phyloP scores from a whole-genome alignment of 1,140 invertebrate species.

The Brachionus sp. region DNA sequence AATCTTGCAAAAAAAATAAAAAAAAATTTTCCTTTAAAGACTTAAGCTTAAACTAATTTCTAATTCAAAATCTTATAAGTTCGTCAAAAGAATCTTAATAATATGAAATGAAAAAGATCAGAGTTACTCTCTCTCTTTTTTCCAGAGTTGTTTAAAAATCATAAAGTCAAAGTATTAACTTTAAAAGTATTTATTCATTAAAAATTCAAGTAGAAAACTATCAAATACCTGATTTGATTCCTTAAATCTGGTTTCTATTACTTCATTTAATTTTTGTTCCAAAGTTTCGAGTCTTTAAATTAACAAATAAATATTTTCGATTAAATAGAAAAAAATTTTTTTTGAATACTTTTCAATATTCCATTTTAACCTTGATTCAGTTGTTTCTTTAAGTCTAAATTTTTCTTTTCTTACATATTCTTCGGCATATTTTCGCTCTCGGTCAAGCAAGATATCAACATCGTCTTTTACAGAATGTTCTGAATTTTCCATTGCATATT shows the following conservation, averaged over 20 bases:
- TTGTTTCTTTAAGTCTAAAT: slow-evolving; percentile 33
- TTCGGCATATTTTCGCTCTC: slow-evolving; percentile 42
- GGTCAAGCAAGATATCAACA: slow-evolving; percentile 40
- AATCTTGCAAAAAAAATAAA: too few species aligned
- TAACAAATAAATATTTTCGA: background rate
- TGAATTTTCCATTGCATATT: background rate
- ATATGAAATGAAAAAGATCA: too few species aligned
- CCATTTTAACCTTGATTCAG: slow-evolving; percentile 29
- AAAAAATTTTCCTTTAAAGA: too few species aligned
- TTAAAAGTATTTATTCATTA: too few species aligned
- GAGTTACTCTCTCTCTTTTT: too few species aligned
- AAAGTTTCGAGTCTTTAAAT: slow-evolving; percentile 22
- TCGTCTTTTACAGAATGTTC: slow-evolving; percentile 23
- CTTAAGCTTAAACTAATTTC: too few species aligned
- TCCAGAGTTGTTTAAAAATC: too few species aligned
- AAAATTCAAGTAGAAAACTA: background rate
- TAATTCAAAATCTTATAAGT: too few species aligned
- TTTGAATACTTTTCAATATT: slow-evolving; percentile 31
- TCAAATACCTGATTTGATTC: slow-evolving; percentile 20
- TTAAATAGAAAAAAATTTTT: background rate
- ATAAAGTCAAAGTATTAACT: too few species aligned
- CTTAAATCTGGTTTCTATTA: slow-evolving; percentile 40
- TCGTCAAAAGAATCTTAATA: too few species aligned
- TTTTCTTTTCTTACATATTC: slow-evolving; percentile 40
- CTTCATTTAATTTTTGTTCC: slow-evolving; percentile 45